Base-by-base conservation (phyloP, 2,113 vertebrate genomes). In the Tragulus kanchil region DNA sequence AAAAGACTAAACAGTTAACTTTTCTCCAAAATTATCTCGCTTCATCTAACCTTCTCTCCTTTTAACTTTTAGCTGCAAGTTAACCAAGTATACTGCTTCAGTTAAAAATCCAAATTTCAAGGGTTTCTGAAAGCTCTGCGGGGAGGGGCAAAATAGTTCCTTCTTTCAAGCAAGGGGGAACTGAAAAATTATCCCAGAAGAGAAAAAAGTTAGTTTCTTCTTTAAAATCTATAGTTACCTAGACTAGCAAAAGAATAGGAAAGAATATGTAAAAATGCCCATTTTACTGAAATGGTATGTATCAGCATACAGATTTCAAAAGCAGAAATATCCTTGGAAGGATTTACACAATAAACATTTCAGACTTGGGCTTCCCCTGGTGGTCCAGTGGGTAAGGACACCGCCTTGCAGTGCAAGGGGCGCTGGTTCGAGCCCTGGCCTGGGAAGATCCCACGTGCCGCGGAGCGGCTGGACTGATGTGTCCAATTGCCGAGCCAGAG, bases 21-120 rank as follows among this genome's bases (percentile, higher is more conserved):
- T 28, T 28, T 59, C 59, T 90, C 50, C 79, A 73, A 96, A 90
- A 90, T 78, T 48, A 85, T 36, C 28, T 73, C 17, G 11, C 19
- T 82, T 83, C n/a, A 52, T 50, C 54, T 56, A 31, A 15, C 59
- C 31, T 58, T 67, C 73, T 71, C 56, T 48, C n/a, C 25, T 87
- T 86, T 61, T 64, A 89, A 62, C 25, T 87, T 86, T 61, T 64
- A 89, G 62, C 58, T 90, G 25, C 77, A 90, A 77, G 56, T 65
- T 64, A 78, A n/a, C 61, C 61, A 93, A 12, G 8, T 50, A 83
- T 17, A 58, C 81, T 92, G 17, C 42, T 79, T 67, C 61, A 73
- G 75, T 56, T 65, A 87, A 85, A 97, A 93, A 73, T n/a, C 67
- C 36, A 94, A 91, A 31, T 95, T 90, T 94, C 61, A 85, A 87